phyloP scores from a whole-genome alignment of 2,113 vertebrate species.

The Gadus macrocephalus region DNA sequence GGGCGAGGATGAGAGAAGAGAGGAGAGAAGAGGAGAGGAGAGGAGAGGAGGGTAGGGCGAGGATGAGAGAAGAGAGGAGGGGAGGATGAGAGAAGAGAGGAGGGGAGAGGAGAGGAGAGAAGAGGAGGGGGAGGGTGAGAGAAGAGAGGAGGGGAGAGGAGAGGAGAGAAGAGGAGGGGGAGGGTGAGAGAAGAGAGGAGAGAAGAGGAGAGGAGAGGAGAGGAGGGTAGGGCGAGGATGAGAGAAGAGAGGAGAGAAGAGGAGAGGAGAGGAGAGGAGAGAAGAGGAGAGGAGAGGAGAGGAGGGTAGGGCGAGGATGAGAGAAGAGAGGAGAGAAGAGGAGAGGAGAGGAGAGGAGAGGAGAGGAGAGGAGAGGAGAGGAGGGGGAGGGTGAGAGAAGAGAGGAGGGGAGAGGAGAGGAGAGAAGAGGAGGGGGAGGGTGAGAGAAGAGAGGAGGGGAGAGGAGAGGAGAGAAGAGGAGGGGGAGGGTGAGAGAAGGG shows the following conservation, averaged over 20 bases:
- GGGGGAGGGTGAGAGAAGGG: neutral
- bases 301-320: neutral
- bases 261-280: too few species aligned
- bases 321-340: neutral
- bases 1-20: too few species aligned
- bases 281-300: neutral
- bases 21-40: neutral
- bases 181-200: neutral
- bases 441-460: slow-evolving; percentile 17
- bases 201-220: neutral
- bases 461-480: too few species aligned
- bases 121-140: slow-evolving; percentile 5
- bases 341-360: neutral
- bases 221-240: too few species aligned
- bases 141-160: slow-evolving; percentile 13
- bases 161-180: too few species aligned
- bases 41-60: too few species aligned
- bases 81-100: neutral
- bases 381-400: neutral
- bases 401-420: neutral
- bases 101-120: neutral
- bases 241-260: neutral
- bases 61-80: neutral
- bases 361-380: neutral
- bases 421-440: slow-evolving; percentile 1